These are phyloP conservation scores for Ceratitis capitata DNA, from an alignment of 1,140 invertebrate genomes.

Conservation along the genomic window DNA sequence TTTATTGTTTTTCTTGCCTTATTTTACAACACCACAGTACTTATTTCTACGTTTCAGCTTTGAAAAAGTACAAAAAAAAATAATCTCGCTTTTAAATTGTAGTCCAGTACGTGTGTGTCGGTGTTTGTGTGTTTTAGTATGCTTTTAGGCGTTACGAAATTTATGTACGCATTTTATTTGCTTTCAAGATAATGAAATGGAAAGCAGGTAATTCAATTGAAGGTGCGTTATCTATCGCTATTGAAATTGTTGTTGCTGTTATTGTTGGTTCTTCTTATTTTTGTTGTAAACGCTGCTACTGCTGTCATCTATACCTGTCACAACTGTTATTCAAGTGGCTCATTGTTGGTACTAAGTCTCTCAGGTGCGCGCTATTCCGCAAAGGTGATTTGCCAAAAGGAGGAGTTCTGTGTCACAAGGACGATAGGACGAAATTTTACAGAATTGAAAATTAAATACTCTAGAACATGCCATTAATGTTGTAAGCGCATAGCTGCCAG, in stretches of 20 bases:
- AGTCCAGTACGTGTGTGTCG: too few relatives aligned
- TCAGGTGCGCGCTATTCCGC: not conserved
- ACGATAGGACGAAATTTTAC: too few relatives aligned
- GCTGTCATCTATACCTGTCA: not conserved
- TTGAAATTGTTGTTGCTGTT: too few relatives aligned
- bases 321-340: not conserved
- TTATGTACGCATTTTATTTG: not conserved
- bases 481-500: not conserved
- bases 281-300: not conserved
- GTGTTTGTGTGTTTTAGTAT: not conserved
- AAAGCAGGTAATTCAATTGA: not conserved
- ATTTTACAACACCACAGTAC: not conserved
- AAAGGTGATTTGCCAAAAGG: not conserved
- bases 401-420: not conserved
- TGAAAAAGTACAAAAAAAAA: too few relatives aligned
- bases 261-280: not conserved
- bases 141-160: not conserved
- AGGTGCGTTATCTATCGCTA: too few relatives aligned
- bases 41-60: too few relatives aligned
- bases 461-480: not conserved
- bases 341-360: not conserved
- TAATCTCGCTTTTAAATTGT: not conserved
- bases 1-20: not conserved
- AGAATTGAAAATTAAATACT: not conserved
- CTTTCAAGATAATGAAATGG: not conserved